A percentile compares a stretch with the other conserved stretches of the same genome.
These are phyloP conservation scores for Rallus crepitans DNA, from an alignment of 2,797 vertebrate genomes.

Conservation along the genomic window DNA sequence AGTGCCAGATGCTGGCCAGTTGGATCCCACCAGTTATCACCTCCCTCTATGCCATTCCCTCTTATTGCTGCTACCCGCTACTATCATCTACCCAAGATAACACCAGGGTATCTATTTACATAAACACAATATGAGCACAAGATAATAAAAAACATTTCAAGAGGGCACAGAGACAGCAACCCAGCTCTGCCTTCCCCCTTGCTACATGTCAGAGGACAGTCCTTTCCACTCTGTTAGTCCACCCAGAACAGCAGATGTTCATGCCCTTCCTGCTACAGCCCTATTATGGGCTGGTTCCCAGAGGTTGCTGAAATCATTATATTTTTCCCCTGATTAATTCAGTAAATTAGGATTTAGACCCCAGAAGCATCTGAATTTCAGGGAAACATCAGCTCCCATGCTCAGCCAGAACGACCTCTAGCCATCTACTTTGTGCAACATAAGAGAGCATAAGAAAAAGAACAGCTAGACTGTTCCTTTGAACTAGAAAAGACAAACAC, in stretches of 20 bases:
- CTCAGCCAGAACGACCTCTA: not conserved
- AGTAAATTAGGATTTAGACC: not conserved
- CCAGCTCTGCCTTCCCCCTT: not conserved
- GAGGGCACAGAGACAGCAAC: not conserved
- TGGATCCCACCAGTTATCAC: slow-evolving; percentile 19
- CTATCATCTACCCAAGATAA: not conserved
- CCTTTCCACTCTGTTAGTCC: not conserved
- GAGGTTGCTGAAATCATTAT: not conserved
- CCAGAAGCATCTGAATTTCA: not conserved
- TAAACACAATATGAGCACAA: not conserved
- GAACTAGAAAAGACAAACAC: not conserved
- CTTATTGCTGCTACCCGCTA: not conserved
- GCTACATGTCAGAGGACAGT: not conserved
- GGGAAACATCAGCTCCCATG: not conserved
- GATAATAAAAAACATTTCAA: not conserved
- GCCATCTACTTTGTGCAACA: not conserved
- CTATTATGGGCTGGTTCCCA: not conserved
- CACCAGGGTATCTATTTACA: not conserved
- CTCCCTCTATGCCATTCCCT: not conserved
- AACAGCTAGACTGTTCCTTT: not conserved
- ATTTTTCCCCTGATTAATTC: not conserved
- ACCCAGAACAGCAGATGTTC: not conserved
- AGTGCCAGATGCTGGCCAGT: slow-evolving; percentile 37
- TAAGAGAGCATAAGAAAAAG: not conserved
- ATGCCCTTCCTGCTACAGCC: not conserved